Evolutionary conservation across 1,140 invertebrate genomes (phyloP).

Genomic region (Philotrypesis tridentata): DNA sequence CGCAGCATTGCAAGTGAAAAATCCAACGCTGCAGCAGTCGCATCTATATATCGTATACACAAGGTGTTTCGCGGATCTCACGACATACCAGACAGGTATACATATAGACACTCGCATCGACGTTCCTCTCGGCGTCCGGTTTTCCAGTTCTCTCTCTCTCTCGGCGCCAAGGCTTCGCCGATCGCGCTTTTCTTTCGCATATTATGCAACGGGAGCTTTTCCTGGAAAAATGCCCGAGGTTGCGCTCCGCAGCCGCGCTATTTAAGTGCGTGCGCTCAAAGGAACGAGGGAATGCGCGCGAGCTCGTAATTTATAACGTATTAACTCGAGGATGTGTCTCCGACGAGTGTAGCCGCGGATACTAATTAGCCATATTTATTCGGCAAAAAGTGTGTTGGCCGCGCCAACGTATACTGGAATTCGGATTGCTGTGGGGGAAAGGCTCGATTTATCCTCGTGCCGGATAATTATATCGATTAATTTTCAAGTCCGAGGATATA

Average conservation of each 20-base stretch:
- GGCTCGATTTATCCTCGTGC: too few relatives aligned
- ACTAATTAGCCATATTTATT: slow-evolving; percentile 15
- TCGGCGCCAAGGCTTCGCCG: slow-evolving; percentile 1
- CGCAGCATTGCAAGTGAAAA: too few relatives aligned
- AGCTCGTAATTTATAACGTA: background rate
- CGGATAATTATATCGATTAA: too few relatives aligned
- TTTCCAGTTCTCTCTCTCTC: background rate
- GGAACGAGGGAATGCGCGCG: background rate
- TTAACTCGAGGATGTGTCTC: background rate
- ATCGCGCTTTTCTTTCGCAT: slow-evolving; percentile 3
- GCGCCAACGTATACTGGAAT: too few relatives aligned
- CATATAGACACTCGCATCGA: background rate
- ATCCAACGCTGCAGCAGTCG: too few relatives aligned
- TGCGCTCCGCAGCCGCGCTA: background rate
- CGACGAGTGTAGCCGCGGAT: background rate
- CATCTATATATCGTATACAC: too few relatives aligned
- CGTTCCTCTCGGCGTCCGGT: slow-evolving; percentile 41
- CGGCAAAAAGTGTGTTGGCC: too few relatives aligned
- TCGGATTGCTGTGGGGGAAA: too few relatives aligned
- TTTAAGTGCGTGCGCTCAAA: background rate
- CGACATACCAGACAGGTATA: background rate
- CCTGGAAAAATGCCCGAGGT: slow-evolving; percentile 24
- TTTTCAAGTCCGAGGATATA: too few relatives aligned
- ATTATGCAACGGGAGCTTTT: slow-evolving; percentile 47
- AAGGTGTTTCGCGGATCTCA: background rate